Evolutionary conservation across 2,113 vertebrate species (phyloP).

Genomic region (Loxodonta africana): DNA sequence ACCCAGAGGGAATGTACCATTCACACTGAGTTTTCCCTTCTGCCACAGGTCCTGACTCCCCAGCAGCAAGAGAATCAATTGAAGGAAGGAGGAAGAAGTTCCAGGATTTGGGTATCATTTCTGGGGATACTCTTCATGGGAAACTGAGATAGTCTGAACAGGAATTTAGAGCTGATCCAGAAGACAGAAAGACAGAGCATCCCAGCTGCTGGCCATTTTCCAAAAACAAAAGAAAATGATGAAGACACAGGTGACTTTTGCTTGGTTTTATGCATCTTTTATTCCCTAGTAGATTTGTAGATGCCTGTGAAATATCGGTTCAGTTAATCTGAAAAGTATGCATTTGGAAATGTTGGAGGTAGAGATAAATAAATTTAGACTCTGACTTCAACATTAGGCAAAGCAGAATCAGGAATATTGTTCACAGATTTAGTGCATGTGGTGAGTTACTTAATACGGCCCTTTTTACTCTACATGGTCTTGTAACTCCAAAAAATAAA

Average conservation of each 20-base stretch:
- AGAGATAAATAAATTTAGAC: background rate
- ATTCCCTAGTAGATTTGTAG: background rate
- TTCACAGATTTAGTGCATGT: too few species aligned
- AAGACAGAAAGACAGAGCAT: background rate
- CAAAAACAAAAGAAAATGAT: constrained; percentile 35
- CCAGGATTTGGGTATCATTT: background rate
- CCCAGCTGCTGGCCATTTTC: background rate
- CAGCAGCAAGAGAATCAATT: background rate
- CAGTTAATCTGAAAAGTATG: background rate
- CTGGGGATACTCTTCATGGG: background rate
- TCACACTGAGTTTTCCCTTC: background rate
- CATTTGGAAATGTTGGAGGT: background rate
- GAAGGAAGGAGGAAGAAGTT: background rate
- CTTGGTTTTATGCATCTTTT: constrained; percentile 2
- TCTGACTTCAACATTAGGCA: background rate
- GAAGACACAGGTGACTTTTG: constrained; percentile 32
- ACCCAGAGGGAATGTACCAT: background rate
- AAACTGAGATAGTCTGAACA: background rate
- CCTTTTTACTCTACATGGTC: too few species aligned
- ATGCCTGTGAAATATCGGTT: background rate
- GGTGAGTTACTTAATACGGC: too few species aligned
- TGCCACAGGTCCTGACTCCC: background rate
- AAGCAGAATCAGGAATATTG: background rate
- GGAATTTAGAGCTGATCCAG: background rate
- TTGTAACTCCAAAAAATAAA: too few species aligned